Percentiles rank a stretch among this genome's conserved stretches.
These are phyloP conservation scores for Dascyllus trimaculatus DNA, from an alignment of 2,113 vertebrate species.

Conservation along the genomic window DNA sequence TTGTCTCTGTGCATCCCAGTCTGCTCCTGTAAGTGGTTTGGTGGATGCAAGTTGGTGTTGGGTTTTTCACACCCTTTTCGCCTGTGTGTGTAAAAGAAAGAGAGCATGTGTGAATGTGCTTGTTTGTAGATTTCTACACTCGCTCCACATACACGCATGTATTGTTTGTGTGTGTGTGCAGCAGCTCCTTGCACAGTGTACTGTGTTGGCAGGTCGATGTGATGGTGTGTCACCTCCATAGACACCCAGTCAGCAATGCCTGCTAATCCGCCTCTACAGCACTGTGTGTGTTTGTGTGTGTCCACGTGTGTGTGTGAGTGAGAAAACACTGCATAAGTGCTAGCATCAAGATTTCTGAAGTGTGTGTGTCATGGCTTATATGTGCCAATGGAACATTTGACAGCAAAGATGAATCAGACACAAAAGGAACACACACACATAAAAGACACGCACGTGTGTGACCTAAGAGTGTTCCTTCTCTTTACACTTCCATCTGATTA, in stretches of 20 bases:
- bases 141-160: background rate
- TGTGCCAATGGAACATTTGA: conserved; percentile 46
- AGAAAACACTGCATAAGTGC: conserved; percentile 22
- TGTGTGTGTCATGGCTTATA: conserved; percentile 55
- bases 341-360: conserved; percentile 28
- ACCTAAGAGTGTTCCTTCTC: conserved; percentile 37
- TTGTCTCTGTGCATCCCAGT: conserved; percentile 31
- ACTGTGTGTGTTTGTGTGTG: conserved; percentile 26
- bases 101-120: conserved; percentile 21
- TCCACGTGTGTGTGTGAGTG: conserved; percentile 22
- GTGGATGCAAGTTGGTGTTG: conserved; percentile 19
- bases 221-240: conserved; percentile 69
- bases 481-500: conserved; percentile 65
- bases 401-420: conserved; percentile 42
- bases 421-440: conserved; percentile 25
- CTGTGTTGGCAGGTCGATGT: conserved; percentile 59
- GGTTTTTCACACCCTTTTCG: conserved; percentile 50
- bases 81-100: background rate
- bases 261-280: conserved; percentile 72
- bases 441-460: conserved; percentile 14
- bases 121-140: conserved; percentile 28
- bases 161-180: conserved; percentile 7
- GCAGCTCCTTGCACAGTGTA: conserved; percentile 7
- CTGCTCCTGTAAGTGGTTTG: conserved; percentile 37
- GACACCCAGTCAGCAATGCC: conserved; percentile 54